phyloP scores from a whole-genome alignment of 1,140 invertebrate genomes.

The Drosophila gunungcola region DNA sequence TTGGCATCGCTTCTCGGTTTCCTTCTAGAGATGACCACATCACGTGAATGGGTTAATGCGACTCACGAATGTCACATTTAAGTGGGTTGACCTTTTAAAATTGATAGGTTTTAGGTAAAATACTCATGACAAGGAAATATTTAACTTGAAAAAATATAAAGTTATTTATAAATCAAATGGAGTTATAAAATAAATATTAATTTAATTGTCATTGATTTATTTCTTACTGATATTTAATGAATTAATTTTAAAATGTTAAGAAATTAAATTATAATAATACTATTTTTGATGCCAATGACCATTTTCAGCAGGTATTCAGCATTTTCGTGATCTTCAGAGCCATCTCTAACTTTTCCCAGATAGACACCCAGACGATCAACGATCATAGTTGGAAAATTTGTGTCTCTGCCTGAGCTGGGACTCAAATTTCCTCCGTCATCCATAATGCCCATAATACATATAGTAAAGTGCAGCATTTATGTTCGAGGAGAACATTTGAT shows the following conservation, averaged over 20 bases:
- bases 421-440: conserved; percentile 58
- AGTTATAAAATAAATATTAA: too few relatives aligned
- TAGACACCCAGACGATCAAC: conserved; percentile 30
- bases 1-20: conserved; percentile 53
- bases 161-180: too few relatives aligned
- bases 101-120: too few relatives aligned
- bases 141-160: too few relatives aligned
- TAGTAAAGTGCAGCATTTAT: conserved; percentile 76
- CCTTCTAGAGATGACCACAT: conserved; percentile 25
- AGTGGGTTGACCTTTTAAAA: too few relatives aligned
- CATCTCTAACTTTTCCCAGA: conserved; percentile 29
- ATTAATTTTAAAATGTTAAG: too few relatives aligned
- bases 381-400: conserved; percentile 57
- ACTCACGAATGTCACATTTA: not conserved
- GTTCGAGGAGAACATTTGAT: conserved; percentile 64
- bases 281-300: too few relatives aligned
- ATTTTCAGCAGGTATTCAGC: not conserved
- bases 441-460: conserved; percentile 65
- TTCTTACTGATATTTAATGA: too few relatives aligned
- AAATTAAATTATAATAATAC: too few relatives aligned
- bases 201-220: too few relatives aligned
- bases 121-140: too few relatives aligned
- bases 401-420: conserved; percentile 26
- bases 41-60: conserved; percentile 24
- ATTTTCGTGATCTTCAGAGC: not conserved